Percentiles rank a stretch among this genome's conserved stretches.
phyloP scores from a whole-genome alignment of 1,140 invertebrate genomes.

The Aphidius ervi region DNA sequence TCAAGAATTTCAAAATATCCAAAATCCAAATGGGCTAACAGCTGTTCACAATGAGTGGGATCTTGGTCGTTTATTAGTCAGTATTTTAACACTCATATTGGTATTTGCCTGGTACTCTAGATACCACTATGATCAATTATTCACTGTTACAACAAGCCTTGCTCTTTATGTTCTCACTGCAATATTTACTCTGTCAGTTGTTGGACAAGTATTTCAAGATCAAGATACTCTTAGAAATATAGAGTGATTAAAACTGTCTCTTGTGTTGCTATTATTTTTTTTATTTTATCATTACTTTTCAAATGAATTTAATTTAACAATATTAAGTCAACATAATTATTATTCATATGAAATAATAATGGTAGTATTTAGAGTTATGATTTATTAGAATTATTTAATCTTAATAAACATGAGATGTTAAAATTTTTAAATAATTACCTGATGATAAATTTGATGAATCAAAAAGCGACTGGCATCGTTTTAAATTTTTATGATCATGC shows the following conservation, averaged over 20 bases:
- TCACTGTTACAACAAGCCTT: conserved; percentile 61
- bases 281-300: conserved; percentile 3
- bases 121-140: conserved; percentile 60
- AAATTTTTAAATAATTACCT: no score
- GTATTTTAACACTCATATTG: conserved; percentile 48
- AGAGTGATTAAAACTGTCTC: conserved; percentile 26
- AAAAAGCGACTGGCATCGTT: no score
- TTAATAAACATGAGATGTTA: no score
- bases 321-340: no score
- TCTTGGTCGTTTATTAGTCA: conserved; percentile 53
- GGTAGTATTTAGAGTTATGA: no score
- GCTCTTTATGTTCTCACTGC: conserved; percentile 59
- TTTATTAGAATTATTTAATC: no score
- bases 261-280: conserved; percentile 5
- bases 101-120: conserved; percentile 61
- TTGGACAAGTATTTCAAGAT: conserved; percentile 53
- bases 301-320: conserved; percentile 3
- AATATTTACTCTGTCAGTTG: conserved; percentile 56
- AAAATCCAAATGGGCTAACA: conserved; percentile 43
- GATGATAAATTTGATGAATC: no score
- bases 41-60: conserved; percentile 52
- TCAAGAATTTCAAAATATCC: conserved; percentile 40
- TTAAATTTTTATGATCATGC: no score
- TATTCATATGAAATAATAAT: no score
- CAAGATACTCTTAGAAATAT: conserved; percentile 48